Evolutionary conservation across 64 coral and sea anemone genomes (phyloP).

Genomic region (Orbicella faveolata): DNA sequence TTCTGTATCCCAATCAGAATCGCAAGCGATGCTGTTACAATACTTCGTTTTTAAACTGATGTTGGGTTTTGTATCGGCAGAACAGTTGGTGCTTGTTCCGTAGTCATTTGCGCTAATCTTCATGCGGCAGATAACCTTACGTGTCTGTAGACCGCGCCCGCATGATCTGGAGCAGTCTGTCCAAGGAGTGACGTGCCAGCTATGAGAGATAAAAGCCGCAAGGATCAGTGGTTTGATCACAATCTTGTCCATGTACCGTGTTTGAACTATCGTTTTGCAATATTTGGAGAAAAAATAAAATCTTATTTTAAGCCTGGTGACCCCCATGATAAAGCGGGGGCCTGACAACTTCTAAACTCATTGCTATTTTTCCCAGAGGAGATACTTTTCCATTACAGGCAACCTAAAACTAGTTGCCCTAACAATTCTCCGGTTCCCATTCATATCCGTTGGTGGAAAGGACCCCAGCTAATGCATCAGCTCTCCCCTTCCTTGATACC

Average conservation of each 20-base stretch:
- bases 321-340: too few relatives aligned
- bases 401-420: too few relatives aligned
- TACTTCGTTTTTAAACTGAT: not conserved
- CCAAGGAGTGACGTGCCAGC: slow-evolving; percentile 5
- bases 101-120: not conserved
- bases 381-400: too few relatives aligned
- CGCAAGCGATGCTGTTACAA: slow-evolving; percentile 8
- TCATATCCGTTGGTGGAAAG: too few relatives aligned
- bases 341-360: too few relatives aligned
- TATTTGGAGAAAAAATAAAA: too few relatives aligned
- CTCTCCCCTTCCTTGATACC: too few relatives aligned
- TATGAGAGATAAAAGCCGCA: not conserved
- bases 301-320: too few relatives aligned
- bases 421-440: not conserved
- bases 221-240: not conserved
- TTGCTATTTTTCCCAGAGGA: too few relatives aligned
- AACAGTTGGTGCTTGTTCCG: not conserved
- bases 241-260: not conserved
- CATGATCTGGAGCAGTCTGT: slow-evolving; percentile 13
- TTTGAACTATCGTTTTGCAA: not conserved
- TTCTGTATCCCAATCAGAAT: slow-evolving; percentile 12
- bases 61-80: not conserved
- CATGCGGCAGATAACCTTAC: not conserved
- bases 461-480: too few relatives aligned
- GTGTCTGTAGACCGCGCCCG: not conserved